Percentiles rank a stretch among this genome's conserved stretches.
These are phyloP conservation scores for Spea multiplicata DNA, from an alignment of 2,113 vertebrate genomes.

Conservation along the genomic window DNA sequence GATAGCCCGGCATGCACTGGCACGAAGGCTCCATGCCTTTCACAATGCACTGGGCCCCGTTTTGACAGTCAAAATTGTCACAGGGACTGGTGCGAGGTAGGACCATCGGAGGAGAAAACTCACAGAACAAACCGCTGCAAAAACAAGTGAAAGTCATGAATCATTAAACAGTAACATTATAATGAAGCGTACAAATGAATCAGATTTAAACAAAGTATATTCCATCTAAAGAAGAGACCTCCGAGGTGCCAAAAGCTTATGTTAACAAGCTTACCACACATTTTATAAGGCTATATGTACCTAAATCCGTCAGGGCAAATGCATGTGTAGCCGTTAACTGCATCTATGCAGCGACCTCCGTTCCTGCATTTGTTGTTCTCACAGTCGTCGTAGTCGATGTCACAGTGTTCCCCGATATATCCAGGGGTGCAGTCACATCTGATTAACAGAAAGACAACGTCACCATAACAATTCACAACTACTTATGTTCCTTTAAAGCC, in stretches of 20 bases:
- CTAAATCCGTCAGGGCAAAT: slow-evolving; percentile 91
- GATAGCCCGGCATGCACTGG: slow-evolving; percentile 90
- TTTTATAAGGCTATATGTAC: slow-evolving; percentile 58
- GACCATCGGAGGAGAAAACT: slow-evolving; percentile 94
- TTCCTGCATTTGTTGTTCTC: slow-evolving; percentile 93
- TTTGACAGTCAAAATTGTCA: slow-evolving; percentile 91
- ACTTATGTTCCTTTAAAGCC: too few species aligned
- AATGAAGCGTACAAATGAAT: too few species aligned
- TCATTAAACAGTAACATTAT: too few species aligned
- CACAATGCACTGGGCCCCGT: slow-evolving; percentile 89
- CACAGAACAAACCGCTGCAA: slow-evolving; percentile 89
- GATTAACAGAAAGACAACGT: slow-evolving; percentile 36
- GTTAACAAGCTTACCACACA: too few species aligned
- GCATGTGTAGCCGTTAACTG: slow-evolving; percentile 91
- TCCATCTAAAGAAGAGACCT: too few species aligned
- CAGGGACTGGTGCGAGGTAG: slow-evolving; percentile 94
- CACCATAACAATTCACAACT: background rate
- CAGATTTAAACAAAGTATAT: too few species aligned
- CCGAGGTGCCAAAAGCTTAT: too few species aligned
- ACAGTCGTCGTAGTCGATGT: slow-evolving; percentile 88
- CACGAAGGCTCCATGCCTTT: slow-evolving; percentile 82
- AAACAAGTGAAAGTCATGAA: slow-evolving; percentile 1
- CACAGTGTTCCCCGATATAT: slow-evolving; percentile 88
- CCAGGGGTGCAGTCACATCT: slow-evolving; percentile 97
- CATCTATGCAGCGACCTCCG: slow-evolving; percentile 88